Evolutionary conservation across 92 coral and sea anemone genomes (phyloP), one percentile per base, ranked within the genome.

Genomic region (Galaxea fascicularis): DNA sequence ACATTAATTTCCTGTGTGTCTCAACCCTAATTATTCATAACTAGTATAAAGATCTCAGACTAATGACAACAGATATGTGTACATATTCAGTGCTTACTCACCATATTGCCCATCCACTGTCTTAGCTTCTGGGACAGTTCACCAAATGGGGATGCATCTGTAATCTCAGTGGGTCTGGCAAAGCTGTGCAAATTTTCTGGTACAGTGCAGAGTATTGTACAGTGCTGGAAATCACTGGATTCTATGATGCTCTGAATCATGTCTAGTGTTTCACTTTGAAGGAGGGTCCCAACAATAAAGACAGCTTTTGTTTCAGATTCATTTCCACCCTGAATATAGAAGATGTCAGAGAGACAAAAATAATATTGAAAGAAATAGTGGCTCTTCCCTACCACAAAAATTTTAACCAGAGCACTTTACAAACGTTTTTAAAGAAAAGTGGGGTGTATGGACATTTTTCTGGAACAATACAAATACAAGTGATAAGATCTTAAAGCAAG

Each of bases 91-190:
- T 14, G 18, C 25, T 60, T 25, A 72, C 91, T 74, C 74, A 93
- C 99, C 94, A 86, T 84, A 76, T 96, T 93, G 14, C 98, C 98
- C 98, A 96, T 96, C 99, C 99, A 96, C 65, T 92, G 94, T 65
- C 94, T 73, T 25, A 96, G 91, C 63, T 83, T 93, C 57, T 77
- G 77, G n/a, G 95, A 92, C 52, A 96, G 72, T 58, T 94, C 95
- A 17, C 93, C 97, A 94, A 92, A 96, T 57, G 93, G 81, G 24
- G 96, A 86, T 53, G 75, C 95, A 25, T 94, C 95, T 70, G 78
- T 73, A 18, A 74, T 71, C 49, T 85, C 90, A 6, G 72, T 30
- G 27, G 82, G 95, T 21, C 84, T 94, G 22, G 94, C 97, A 76
- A 94, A 90, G 13, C 91, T 83, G 71, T 94, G 93, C 18, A 94